These are phyloP conservation scores for Sceloporus tristichus DNA, from an alignment of 2,113 vertebrate genomes.

Conservation along the genomic window DNA sequence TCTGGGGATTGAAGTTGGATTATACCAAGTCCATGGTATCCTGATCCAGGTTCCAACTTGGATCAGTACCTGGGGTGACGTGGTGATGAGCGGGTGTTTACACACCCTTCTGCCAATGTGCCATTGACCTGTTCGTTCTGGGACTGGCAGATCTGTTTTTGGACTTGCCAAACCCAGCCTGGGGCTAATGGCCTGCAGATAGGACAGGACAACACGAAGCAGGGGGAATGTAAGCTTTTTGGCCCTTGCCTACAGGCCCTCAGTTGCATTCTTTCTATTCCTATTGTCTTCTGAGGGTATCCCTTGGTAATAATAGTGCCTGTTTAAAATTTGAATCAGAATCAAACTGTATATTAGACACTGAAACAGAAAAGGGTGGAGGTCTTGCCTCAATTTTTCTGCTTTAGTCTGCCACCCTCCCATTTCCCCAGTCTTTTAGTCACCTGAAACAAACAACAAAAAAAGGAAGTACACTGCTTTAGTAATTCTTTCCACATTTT, in stretches of 20 bases:
- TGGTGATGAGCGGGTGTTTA: no score
- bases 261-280: not conserved
- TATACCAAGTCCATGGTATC: no score
- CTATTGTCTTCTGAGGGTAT: not conserved
- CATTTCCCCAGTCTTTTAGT: constrained; percentile 16
- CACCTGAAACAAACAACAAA: constrained; percentile 54
- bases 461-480: constrained; percentile 60
- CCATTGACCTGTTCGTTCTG: no score
- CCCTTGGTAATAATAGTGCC: constrained; percentile 7
- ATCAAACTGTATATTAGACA: not conserved
- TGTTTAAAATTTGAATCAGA: constrained; percentile 30
- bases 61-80: no score
- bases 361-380: constrained; percentile 17
- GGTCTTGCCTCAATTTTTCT: constrained; percentile 33
- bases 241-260: not conserved
- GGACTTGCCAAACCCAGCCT: no score
- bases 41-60: no score
- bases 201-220: no score
- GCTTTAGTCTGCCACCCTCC: constrained; percentile 15
- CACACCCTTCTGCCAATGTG: no score
- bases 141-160: no score
- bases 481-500: constrained; percentile 47
- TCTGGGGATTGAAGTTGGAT: no score
- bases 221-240: no score
- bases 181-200: no score